These are phyloP conservation scores for Andrena chrysosceles DNA, from an alignment of 2,888 invertebrate genomes.

Conservation along the genomic window DNA sequence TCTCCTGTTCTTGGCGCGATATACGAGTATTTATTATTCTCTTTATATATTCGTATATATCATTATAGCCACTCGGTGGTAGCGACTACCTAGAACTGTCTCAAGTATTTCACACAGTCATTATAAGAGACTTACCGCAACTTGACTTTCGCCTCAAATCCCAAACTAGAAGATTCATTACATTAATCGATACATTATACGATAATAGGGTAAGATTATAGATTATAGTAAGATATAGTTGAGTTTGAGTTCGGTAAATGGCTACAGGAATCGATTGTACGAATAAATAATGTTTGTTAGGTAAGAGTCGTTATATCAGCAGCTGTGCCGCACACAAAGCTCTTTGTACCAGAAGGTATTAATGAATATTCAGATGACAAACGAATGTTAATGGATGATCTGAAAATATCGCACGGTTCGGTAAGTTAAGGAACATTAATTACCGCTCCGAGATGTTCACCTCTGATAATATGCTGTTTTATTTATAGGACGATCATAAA, in stretches of 20 bases:
- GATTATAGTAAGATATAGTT: no score
- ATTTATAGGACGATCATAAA: constrained; percentile 89
- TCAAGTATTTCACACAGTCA: constrained; percentile 97
- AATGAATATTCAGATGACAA: constrained; percentile 91
- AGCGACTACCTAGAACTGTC: constrained; percentile 97
- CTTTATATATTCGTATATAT: constrained; percentile 1
- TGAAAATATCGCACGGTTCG: constrained; percentile 92
- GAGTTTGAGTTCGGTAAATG: constrained; percentile 40
- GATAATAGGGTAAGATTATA: constrained; percentile 92
- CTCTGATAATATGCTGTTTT: constrained; percentile 9
- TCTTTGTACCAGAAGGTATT: constrained; percentile 88
- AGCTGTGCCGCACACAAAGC: constrained; percentile 90
- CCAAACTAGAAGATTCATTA: constrained; percentile 97
- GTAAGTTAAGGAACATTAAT: constrained; percentile 84
- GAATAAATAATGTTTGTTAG: constrained; percentile 84
- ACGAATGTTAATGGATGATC: constrained; percentile 97
- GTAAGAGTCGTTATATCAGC: constrained; percentile 93
- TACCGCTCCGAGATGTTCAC: constrained; percentile 4
- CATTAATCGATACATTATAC: constrained; percentile 98
- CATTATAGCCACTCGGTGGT: constrained; percentile 92
- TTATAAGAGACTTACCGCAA: constrained; percentile 95
- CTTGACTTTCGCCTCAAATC: constrained; percentile 92
- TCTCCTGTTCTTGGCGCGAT: not conserved
- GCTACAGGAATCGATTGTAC: constrained; percentile 49
- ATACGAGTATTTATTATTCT: not conserved